Conservation (phyloP, 2,113 vertebrate genomes). For the Patagioenas fasciata region DNA sequence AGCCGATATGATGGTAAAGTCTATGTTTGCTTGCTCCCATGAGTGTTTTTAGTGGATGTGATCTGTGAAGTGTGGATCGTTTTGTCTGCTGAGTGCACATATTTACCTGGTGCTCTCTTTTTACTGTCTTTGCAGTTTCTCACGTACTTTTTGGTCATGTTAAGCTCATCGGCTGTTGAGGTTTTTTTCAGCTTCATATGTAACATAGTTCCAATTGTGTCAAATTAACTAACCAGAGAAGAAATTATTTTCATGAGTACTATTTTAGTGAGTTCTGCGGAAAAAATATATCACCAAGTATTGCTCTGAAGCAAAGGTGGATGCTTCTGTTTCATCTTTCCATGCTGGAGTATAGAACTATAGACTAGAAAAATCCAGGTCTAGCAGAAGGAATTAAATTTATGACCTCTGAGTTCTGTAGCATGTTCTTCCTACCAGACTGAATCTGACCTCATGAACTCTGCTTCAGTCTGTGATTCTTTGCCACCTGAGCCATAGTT, state of each 20-base stretch:
- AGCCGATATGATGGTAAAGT: slow-evolving; percentile 80
- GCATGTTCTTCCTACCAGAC: background rate
- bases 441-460: background rate
- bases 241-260: background rate
- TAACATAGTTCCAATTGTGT: background rate
- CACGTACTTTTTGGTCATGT: background rate
- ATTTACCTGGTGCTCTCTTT: background rate
- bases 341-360: background rate
- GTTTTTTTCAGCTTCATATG: background rate
- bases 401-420: background rate
- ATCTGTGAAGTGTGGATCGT: background rate
- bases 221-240: background rate
- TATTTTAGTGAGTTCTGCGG: background rate
- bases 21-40: background rate
- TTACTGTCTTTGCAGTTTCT: background rate
- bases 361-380: background rate
- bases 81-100: rapidly evolving
- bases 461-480: background rate
- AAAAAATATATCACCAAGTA: background rate
- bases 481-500: background rate
- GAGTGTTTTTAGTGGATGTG: rapidly evolving
- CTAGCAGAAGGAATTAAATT: background rate
- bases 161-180: background rate
- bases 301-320: background rate
- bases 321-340: background rate